Percentiles rank a stretch among this genome's conserved stretches.
These are phyloP conservation scores for Lasioglossum vierecki DNA, from an alignment of 2,888 invertebrate genomes.

Conservation along the genomic window DNA sequence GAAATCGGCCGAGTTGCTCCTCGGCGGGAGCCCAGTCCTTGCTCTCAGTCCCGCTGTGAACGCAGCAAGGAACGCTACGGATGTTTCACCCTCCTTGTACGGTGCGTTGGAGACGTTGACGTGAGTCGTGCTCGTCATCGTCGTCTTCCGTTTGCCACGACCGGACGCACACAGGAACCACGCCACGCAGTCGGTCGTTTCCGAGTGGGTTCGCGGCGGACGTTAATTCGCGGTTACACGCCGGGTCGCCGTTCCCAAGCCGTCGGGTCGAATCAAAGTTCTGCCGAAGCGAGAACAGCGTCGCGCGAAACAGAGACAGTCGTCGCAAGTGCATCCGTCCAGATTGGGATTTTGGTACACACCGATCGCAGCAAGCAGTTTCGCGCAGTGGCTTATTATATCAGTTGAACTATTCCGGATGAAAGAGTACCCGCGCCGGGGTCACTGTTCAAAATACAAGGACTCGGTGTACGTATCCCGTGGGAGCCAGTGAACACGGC, in stretches of 20 bases:
- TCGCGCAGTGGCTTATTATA: neutral
- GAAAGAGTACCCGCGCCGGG: neutral
- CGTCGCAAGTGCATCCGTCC: neutral
- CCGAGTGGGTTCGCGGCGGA: neutral
- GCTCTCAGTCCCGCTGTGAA: constrained; percentile 84
- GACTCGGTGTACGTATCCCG: constrained; percentile 13
- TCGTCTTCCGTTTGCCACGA: constrained; percentile 11
- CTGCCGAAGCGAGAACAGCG: neutral
- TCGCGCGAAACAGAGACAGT: neutral
- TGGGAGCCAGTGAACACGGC: constrained; percentile 15
- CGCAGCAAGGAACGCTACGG: constrained; percentile 82
- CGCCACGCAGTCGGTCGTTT: neutral
- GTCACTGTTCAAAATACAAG: neutral
- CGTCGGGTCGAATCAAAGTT: neutral
- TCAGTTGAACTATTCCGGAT: neutral
- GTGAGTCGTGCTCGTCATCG: constrained; percentile 41
- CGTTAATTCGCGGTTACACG: neutral
- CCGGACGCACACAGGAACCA: neutral
- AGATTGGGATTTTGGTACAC: neutral
- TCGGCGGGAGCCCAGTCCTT: constrained; percentile 75
- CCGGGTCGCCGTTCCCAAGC: neutral
- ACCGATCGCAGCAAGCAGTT: neutral
- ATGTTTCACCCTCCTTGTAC: constrained; percentile 60
- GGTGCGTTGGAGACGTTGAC: constrained; percentile 46
- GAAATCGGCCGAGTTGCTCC: constrained; percentile 81